Evolutionary conservation across 2,797 vertebrate species (phyloP), one percentile per base, ranked within the genome.

Genomic region (Neosilurus mollespiculum): DNA sequence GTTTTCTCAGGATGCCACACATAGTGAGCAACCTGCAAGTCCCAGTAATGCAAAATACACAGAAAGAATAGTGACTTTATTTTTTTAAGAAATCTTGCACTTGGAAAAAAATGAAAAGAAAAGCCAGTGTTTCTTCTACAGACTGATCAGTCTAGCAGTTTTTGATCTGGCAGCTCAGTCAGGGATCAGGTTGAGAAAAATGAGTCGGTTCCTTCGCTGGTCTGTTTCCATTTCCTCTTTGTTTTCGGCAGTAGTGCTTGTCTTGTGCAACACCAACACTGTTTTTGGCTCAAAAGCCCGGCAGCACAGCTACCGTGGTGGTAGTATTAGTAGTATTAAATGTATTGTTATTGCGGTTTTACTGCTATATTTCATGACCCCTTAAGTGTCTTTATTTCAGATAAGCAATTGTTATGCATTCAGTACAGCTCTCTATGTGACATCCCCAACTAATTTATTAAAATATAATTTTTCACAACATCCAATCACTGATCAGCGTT

Each of bases 121-220:
- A 77, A 61, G 34, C 20, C 34, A 78, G 54, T 5, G 18, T 84
- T 76, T 77, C 82, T 81, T 64, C 54, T 66, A 58, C n/a, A 43
- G 78, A 85, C 69, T 85, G 83, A 87, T 86, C 88, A 86, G 83
- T 87, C 81, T 85, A 73, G 76, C 26, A 66, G 69, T 59, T 16
- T 87, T 85, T 85, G 86, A 86, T 87, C 82, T 86, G 86, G 72
- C n/a, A 87, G 88, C 86, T 56, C 83, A 83, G 83, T 85, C 86
- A 80, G 86, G 81, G 70, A 87, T 78, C 73, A 61, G 76, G 81
- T 72, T 71, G 69, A 87, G 84, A 87, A 87, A 88, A 86, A 87
- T 86, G 83, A 87, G 81, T 24, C 24, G 20, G 65, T 86, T 65
- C 83, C 53, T 87, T 71, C 81, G 83, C 67, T 54, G 37, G 49